Conservation (phyloP, 1,140 invertebrate genomes). For the Pectinophora gossypiella region DNA sequence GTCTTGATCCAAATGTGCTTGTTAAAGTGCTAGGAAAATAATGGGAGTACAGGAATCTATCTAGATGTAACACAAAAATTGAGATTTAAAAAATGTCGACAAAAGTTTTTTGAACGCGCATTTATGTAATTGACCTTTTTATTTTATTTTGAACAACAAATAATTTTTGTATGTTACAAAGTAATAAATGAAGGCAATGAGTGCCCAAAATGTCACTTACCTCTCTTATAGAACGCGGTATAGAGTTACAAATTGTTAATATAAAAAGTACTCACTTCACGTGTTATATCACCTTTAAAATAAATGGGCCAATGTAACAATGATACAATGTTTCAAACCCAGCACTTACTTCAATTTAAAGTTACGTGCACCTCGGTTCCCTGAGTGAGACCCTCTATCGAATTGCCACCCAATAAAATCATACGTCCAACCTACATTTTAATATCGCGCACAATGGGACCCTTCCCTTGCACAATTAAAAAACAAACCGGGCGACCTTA, state of each 20-base stretch:
- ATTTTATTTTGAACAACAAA: too few relatives aligned
- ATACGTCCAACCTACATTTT: constrained; percentile 18
- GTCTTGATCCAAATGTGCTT: constrained; percentile 84
- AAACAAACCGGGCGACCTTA: constrained; percentile 49
- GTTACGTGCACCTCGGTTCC: neutral
- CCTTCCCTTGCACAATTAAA: constrained; percentile 18
- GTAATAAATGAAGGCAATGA: too few relatives aligned
- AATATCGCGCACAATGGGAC: constrained; percentile 20
- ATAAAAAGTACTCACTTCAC: too few relatives aligned
- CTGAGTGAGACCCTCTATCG: constrained; percentile 3
- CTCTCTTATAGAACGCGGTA: too few relatives aligned
- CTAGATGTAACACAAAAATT: too few relatives aligned
- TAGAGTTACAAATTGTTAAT: too few relatives aligned
- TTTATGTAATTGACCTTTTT: too few relatives aligned
- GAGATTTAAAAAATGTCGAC: too few relatives aligned
- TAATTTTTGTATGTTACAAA: too few relatives aligned
- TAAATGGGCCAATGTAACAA: neutral
- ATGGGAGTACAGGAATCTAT: neutral
- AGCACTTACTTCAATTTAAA: neutral
- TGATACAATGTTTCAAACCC: neutral
- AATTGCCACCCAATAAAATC: constrained; percentile 31
- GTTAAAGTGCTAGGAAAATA: constrained; percentile 78
- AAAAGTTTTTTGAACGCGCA: too few relatives aligned
- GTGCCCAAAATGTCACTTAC: too few relatives aligned
- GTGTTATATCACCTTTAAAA: neutral